phyloP scores from a whole-genome alignment of 2,888 invertebrate genomes.

The Synergus gifuensis region DNA sequence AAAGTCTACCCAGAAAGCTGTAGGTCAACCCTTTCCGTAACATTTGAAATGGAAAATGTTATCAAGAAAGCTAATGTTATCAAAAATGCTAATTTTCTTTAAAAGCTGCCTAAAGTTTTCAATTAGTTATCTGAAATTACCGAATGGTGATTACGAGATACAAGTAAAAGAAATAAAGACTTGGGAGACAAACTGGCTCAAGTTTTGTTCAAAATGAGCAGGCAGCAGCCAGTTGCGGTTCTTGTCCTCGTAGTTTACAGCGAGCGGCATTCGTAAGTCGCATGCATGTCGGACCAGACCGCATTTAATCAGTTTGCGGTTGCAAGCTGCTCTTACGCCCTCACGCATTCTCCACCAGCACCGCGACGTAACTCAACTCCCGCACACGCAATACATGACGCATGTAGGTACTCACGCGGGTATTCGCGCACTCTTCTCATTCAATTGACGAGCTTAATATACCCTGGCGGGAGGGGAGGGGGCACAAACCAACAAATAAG shows the following conservation, averaged over 20 bases:
- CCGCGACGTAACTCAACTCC: slow-evolving; percentile 65
- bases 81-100: no score
- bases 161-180: neutral
- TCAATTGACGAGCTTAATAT: slow-evolving; percentile 12
- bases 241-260: slow-evolving; percentile 44
- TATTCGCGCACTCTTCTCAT: neutral
- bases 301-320: slow-evolving; percentile 77
- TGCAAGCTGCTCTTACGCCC: slow-evolving; percentile 65
- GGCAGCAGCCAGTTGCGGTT: slow-evolving; percentile 39
- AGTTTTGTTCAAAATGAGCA: slow-evolving; percentile 36
- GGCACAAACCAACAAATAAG: slow-evolving; percentile 6
- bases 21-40: neutral
- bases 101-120: no score
- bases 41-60: no score
- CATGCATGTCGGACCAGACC: slow-evolving; percentile 61
- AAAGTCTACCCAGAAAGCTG: slow-evolving; percentile 30
- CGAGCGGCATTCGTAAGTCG: slow-evolving; percentile 31
- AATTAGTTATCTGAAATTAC: neutral
- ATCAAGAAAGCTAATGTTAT: no score
- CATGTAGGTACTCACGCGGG: slow-evolving; percentile 26
- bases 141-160: neutral
- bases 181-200: slow-evolving; percentile 31
- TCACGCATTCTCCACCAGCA: slow-evolving; percentile 58
- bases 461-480: slow-evolving; percentile 14
- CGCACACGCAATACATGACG: slow-evolving; percentile 49